Evolutionary conservation across 2,113 vertebrate species (phyloP).

Genomic region (Sphyrna mokarran): DNA sequence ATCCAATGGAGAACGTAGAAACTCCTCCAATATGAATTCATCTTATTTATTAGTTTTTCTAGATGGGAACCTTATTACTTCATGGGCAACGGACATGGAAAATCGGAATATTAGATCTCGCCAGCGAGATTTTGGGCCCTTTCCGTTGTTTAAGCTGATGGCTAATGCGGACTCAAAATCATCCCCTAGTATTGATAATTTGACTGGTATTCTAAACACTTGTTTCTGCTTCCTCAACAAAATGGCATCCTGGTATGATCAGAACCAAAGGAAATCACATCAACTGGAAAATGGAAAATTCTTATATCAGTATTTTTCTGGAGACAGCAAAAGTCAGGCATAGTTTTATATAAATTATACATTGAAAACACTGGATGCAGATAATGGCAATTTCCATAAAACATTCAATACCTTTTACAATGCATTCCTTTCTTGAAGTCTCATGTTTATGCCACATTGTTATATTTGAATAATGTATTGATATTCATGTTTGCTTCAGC

Average conservation of each 20-base stretch:
- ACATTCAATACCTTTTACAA: conserved; percentile 31
- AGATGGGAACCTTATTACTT: too few species aligned
- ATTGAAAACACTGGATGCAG: conserved; percentile 21
- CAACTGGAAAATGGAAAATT: not conserved
- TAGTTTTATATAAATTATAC: conserved; percentile 31
- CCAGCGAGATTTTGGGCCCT: too few species aligned
- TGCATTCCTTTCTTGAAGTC: not conserved
- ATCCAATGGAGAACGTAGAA: not conserved
- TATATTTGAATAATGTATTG: conserved; percentile 33
- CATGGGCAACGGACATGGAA: too few species aligned
- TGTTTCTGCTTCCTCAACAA: not conserved
- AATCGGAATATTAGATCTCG: too few species aligned
- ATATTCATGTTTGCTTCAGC: conserved; percentile 27
- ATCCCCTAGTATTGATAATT: not conserved
- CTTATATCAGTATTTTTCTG: not conserved
- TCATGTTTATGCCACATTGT: conserved; percentile 35
- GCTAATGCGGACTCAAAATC: too few species aligned
- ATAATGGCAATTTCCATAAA: conserved; percentile 33
- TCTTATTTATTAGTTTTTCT: not conserved
- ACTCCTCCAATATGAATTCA: not conserved
- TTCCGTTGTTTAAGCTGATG: too few species aligned
- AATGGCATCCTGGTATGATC: not conserved
- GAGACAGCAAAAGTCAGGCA: not conserved
- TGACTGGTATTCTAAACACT: not conserved
- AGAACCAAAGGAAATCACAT: not conserved